These are phyloP conservation scores for Diplolepis rosae DNA, from an alignment of 2,888 invertebrate species.

Conservation along the genomic window DNA sequence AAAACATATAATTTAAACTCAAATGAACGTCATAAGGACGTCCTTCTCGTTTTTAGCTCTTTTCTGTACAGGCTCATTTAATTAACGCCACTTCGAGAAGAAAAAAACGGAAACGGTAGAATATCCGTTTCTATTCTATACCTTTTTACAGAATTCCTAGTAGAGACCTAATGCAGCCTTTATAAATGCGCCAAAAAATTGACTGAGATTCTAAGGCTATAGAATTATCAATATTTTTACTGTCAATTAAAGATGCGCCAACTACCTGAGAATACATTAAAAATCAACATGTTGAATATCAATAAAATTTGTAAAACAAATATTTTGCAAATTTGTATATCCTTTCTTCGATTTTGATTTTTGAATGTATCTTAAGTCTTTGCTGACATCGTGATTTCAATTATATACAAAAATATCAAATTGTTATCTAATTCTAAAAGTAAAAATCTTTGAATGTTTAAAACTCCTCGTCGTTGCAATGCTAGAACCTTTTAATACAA, in stretches of 20 bases:
- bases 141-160: conserved; percentile 26
- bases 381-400: neutral
- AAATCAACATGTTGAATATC: neutral
- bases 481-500: neutral
- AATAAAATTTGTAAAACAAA: neutral
- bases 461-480: too few species aligned
- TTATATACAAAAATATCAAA: neutral
- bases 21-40: neutral
- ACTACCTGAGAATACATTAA: neutral
- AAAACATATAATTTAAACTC: neutral
- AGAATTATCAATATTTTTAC: neutral
- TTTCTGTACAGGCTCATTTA: conserved; percentile 15
- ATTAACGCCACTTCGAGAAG: neutral
- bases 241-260: neutral
- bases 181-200: conserved; percentile 2
- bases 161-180: conserved; percentile 12
- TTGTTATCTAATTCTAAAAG: neutral
- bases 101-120: neutral
- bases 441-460: neutral
- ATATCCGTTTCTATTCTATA: conserved; percentile 4
- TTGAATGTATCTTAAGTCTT: neutral
- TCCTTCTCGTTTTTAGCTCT: conserved; percentile 8
- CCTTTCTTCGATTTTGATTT: neutral
- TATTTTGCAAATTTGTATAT: neutral
- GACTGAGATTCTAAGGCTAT: neutral